phyloP scores from a whole-genome alignment of 1,140 invertebrate species.

The Phortica variegata region DNA sequence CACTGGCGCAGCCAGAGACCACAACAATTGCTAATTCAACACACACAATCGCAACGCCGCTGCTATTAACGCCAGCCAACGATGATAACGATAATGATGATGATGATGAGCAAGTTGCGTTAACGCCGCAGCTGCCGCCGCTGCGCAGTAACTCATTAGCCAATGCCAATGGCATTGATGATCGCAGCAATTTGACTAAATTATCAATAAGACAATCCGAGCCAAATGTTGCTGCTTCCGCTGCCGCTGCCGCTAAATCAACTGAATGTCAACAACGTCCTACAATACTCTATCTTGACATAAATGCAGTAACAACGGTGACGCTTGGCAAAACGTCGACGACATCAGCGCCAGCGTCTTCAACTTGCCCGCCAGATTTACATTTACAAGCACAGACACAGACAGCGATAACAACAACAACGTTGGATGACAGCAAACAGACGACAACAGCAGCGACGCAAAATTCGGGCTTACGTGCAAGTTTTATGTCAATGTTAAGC shows the following conservation, averaged over 20 bases:
- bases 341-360: neutral
- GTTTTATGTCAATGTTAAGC: slow-evolving; percentile 7
- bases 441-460: neutral
- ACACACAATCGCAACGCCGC: slow-evolving; percentile 34
- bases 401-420: no score
- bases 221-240: slow-evolving; percentile 5
- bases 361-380: no score
- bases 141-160: slow-evolving; percentile 9
- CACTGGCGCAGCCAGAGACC: slow-evolving; percentile 34
- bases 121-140: neutral
- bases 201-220: slow-evolving; percentile 2
- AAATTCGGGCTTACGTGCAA: neutral
- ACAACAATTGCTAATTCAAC: slow-evolving; percentile 43
- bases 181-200: slow-evolving; percentile 34
- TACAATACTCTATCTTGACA: no score
- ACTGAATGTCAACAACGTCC: no score
- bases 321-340: no score
- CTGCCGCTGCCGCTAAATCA: neutral
- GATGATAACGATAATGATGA: neutral
- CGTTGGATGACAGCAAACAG: no score
- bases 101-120: no score
- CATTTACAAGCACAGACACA: no score
- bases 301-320: no score
- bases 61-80: neutral
- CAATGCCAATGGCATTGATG: slow-evolving; percentile 9